phyloP scores from a whole-genome alignment of 2,113 vertebrate genomes.

The Desmodus rotundus region DNA sequence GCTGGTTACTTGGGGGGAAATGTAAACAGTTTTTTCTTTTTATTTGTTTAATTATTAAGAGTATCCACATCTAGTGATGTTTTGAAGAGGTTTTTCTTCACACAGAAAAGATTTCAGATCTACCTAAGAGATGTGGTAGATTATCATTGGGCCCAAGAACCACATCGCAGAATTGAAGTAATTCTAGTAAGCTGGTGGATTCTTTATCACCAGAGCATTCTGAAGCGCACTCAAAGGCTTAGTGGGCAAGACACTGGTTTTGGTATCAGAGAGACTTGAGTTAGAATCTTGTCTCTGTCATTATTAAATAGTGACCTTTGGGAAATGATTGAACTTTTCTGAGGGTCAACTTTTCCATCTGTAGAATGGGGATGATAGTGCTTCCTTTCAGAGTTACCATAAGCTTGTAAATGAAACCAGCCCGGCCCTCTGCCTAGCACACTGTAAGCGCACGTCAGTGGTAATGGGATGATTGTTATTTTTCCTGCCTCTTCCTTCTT shows the following conservation, averaged over 20 bases:
- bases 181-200: not conserved
- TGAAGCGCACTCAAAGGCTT: not conserved
- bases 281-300: not conserved
- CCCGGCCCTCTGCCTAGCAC: too few relatives aligned
- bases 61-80: not conserved
- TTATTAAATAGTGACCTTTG: not conserved
- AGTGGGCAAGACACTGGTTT: not conserved
- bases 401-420: not conserved
- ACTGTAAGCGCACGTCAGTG: too few relatives aligned
- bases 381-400: not conserved
- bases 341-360: not conserved
- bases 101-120: not conserved
- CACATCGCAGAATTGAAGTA: not conserved
- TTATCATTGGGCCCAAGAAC: not conserved
- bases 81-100: not conserved
- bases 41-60: too few relatives aligned
- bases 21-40: not conserved
- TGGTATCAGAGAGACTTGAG: not conserved
- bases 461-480: not conserved
- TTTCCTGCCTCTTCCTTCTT: not conserved
- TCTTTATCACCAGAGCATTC: not conserved
- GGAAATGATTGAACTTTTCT: not conserved
- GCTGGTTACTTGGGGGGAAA: not conserved
- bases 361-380: not conserved
- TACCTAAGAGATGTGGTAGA: not conserved